These are phyloP conservation scores for Calliopsis andreniformis DNA, from an alignment of 1,140 invertebrate genomes.

Conservation along the genomic window DNA sequence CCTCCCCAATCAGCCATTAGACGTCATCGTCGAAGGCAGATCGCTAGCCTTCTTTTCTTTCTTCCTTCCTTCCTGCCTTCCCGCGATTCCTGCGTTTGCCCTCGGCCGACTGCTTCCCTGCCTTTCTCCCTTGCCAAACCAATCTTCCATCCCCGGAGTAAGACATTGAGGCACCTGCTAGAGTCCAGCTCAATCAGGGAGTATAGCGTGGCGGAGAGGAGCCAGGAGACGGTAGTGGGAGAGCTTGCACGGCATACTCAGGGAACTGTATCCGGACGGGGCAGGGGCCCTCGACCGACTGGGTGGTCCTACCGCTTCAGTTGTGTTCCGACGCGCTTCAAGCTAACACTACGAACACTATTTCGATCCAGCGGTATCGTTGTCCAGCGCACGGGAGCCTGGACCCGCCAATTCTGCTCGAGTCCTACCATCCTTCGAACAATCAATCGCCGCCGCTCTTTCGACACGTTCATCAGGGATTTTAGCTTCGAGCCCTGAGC, in stretches of 20 bases:
- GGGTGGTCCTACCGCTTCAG: constrained; percentile 82
- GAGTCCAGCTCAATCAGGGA: constrained; percentile 74
- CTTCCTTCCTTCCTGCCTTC: constrained; percentile 32
- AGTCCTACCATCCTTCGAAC: constrained; percentile 37
- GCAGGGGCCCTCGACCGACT: constrained; percentile 78
- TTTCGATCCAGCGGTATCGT: constrained; percentile 58
- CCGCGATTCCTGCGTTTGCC: constrained; percentile 49
- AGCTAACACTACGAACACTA: constrained; percentile 78
- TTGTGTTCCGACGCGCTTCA: constrained; percentile 81
- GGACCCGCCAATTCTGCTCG: constrained; percentile 27
- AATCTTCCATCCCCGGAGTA: constrained; percentile 79
- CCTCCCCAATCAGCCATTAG: constrained; percentile 18
- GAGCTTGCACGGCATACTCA: constrained; percentile 74
- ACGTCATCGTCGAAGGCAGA: constrained; percentile 47
- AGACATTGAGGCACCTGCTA: constrained; percentile 81
- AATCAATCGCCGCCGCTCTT: background rate
- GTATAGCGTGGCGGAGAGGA: constrained; percentile 62
- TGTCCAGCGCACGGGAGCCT: constrained; percentile 19
- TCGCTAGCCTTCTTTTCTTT: background rate
- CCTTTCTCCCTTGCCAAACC: constrained; percentile 69
- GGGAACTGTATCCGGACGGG: constrained; percentile 73
- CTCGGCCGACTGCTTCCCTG: constrained; percentile 35
- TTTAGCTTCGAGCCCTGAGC: background rate
- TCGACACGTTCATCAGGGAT: constrained; percentile 9
- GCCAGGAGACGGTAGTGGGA: constrained; percentile 76